Base-by-base conservation (phyloP, 2,888 invertebrate species). In the Andrena minutula region DNA sequence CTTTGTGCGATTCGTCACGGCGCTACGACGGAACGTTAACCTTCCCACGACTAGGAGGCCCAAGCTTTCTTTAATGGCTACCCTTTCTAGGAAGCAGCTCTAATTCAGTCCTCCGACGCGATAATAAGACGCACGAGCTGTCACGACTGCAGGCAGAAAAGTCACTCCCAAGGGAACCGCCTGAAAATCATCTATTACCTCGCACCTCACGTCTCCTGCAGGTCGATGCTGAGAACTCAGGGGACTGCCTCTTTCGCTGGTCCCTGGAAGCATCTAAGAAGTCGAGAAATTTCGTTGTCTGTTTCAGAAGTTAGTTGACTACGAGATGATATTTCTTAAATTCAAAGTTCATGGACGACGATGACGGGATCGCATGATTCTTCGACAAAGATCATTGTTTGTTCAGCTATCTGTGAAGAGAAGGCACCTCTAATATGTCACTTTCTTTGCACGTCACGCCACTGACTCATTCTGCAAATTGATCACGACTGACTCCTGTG, bases 1-100 rank as follows among this genome's bases (percentile, higher is more conserved):
- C 87, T 90, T 89, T 87, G 87, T 82, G 83, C 85, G 82, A 90
- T 90, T 90, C 90, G 89, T 85, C 88, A 89, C 85, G 85, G 88
- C 63, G 76, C 82, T 84, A 83, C 84, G 61, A 58, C 47, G 66
- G 79, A 81, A 86, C 86, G 81, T 88, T 87, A 88, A 86, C 83
- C 86, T 84, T 88, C 79, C 88, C 86, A 88, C 88, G 80, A 83
- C 75, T 74, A 77, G 56, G 76, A 76, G 49, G 56, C 53, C 66
- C 23, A 51, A 86, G 74, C 86, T 86, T 86, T 86, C 71, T 60
- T 84, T 84, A 75, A 84, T 75, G 79, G 80, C 74, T 66, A 81
- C 75, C 73, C 75, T 79, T 88, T 88, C 86, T 69, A 65, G 79
- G 88, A 87, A 88, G 76, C 66, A 76, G 66, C 65, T 86, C 79